These are phyloP conservation scores for Antheraea mylitta DNA, from an alignment of 1,140 invertebrate species.

Conservation along the genomic window DNA sequence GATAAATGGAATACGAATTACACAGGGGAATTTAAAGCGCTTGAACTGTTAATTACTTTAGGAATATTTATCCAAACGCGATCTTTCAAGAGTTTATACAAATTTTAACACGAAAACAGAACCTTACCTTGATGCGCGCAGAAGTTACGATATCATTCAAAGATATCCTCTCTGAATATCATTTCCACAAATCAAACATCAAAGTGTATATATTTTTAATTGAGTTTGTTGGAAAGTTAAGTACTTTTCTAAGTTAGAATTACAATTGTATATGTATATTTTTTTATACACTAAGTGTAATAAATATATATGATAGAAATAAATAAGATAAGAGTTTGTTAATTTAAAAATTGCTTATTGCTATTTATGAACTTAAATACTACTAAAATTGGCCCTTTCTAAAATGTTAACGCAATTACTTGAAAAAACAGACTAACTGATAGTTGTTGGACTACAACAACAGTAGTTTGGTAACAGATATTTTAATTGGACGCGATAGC, in stretches of 20 bases:
- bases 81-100: slow-evolving; percentile 26
- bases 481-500: too few relatives aligned
- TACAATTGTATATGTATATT: too few relatives aligned
- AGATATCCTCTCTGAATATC: not conserved
- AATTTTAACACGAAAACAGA: not conserved
- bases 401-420: too few relatives aligned
- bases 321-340: too few relatives aligned
- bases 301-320: too few relatives aligned
- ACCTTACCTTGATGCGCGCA: not conserved
- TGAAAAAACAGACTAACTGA: too few relatives aligned
- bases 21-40: slow-evolving; percentile 55
- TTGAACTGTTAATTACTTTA: slow-evolving; percentile 67
- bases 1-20: slow-evolving; percentile 60
- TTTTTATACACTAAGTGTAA: too few relatives aligned
- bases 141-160: not conserved
- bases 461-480: too few relatives aligned
- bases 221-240: not conserved
- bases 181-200: not conserved
- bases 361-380: too few relatives aligned
- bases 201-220: not conserved
- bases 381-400: too few relatives aligned
- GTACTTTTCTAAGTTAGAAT: not conserved
- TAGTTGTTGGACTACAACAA: too few relatives aligned
- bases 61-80: slow-evolving; percentile 60
- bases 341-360: too few relatives aligned